Evolutionary conservation across 2,797 vertebrate species (phyloP), one percentile per base, ranked within the genome.

Genomic region (Hemitrygon akajei): DNA sequence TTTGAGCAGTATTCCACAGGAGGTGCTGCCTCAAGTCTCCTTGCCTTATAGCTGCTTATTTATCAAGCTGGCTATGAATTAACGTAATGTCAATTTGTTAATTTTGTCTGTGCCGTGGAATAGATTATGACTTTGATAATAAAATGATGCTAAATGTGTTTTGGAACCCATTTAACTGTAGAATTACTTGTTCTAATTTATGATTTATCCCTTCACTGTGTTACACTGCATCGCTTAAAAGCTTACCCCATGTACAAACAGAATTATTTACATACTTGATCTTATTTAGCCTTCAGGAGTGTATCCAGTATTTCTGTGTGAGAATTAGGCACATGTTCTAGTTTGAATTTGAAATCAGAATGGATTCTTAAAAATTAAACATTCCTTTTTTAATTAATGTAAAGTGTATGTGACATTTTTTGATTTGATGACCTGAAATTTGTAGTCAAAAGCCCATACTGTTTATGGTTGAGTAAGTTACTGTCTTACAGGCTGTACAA

Each of bases 21-120:
- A 14, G 18, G 58, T 66, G 84, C 30, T 87, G 84, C 9, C 27
- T 14, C 58, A 18, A 22, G 37, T 11, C 47, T 73, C 25, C 89
- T 73, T 30, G 66, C 9, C 34, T 30, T 25, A 73, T 40, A 73
- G 11, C 69, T 18, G 56, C 11, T 92, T 92, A 92, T 75, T 75
- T 47, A 73, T 92, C 89, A 37, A 22, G 16, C 40, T 73, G 37
- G 37, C 89, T 27, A 47, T 47, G 89, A 34, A 73, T 47, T 75
- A 47, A 92, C 73, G 73, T 92, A 73, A 47, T 92, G 89, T 73
- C 69, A 73, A 75, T 66, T 92, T 92, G 89, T 92, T 92, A 92
- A 66, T 40, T 47, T 7, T 11, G 34, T 37, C 89, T 30, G 14
- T 30, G 37, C 25, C 30, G 10, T 71, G 40, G 66, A 73, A 92